Conservation (phyloP, 2,113 vertebrate genomes). For the Phylloscopus whistleri region DNA sequence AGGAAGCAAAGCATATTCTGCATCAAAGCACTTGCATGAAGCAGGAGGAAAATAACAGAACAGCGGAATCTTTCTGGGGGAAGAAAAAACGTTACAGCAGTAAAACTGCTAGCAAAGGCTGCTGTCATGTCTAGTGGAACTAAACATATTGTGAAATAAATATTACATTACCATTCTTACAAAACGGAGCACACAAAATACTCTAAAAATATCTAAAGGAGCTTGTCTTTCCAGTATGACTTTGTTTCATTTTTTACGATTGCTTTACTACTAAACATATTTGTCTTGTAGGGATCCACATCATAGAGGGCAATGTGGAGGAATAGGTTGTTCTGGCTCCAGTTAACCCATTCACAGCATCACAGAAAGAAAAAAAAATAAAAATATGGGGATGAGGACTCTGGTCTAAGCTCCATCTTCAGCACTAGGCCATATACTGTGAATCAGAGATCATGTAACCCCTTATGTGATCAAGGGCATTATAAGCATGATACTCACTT, state of each 20-base stretch:
- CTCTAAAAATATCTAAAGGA: neutral
- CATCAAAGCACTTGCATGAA: neutral
- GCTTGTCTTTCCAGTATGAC: neutral
- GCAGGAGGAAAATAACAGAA: neutral
- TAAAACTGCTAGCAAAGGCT: neutral
- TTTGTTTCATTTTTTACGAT: neutral
- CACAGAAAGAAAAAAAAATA: neutral
- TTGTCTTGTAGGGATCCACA: neutral
- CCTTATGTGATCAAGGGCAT: rapidly evolving
- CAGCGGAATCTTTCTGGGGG: neutral
- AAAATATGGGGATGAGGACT: neutral
- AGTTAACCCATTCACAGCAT: neutral
- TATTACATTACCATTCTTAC: neutral
- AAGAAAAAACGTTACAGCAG: conserved; percentile 7
- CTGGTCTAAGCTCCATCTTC: neutral
- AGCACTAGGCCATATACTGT: neutral
- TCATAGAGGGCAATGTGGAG: neutral
- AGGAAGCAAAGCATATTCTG: neutral
- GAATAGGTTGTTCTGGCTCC: neutral
- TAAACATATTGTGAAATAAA: conserved; percentile 7
- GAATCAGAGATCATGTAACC: neutral
- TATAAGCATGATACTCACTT: neutral
- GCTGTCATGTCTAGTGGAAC: neutral
- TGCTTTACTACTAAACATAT: neutral
- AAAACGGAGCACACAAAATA: neutral